Evolutionary conservation across 1,140 invertebrate species (phyloP).

Genomic region (Danaus melanippus): DNA sequence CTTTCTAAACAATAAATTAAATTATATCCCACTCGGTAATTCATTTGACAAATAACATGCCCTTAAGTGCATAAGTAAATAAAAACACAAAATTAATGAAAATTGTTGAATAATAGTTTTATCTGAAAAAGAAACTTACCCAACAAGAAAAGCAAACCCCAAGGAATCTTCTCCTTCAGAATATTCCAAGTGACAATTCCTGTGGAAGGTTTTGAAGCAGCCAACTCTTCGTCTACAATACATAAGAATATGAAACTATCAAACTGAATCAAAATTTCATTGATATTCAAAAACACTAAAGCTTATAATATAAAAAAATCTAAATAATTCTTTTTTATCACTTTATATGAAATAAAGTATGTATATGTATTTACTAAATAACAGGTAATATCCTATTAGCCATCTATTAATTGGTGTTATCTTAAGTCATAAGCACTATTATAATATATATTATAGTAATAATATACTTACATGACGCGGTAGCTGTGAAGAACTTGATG

Average conservation of each 20-base stretch:
- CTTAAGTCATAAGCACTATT: too few relatives aligned
- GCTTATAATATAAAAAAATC: not conserved
- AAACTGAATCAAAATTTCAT: not conserved
- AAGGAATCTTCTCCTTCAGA: slow-evolving; percentile 83
- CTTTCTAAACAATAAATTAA: too few relatives aligned
- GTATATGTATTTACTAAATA: not conserved
- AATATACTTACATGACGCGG: slow-evolving; percentile 43
- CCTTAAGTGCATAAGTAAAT: too few relatives aligned
- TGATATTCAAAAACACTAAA: not conserved
- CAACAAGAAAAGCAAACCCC: slow-evolving; percentile 83
- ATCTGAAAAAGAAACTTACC: slow-evolving; percentile 46
- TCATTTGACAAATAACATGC: too few relatives aligned
- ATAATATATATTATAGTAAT: too few relatives aligned
- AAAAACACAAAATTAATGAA: too few relatives aligned
- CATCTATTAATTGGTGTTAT: too few relatives aligned
- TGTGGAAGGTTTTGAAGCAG: slow-evolving; percentile 70
- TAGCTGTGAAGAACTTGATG: slow-evolving; percentile 75
- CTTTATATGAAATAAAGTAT: too few relatives aligned
- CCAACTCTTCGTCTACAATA: slow-evolving; percentile 69
- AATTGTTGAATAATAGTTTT: too few relatives aligned
- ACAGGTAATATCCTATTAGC: not conserved
- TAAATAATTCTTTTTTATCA: too few relatives aligned
- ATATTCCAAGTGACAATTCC: slow-evolving; percentile 85
- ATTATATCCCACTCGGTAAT: too few relatives aligned
- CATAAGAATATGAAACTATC: slow-evolving; percentile 3